Conservation (phyloP, 2,888 invertebrate species). For the Minunthozetes semirufus region DNA sequence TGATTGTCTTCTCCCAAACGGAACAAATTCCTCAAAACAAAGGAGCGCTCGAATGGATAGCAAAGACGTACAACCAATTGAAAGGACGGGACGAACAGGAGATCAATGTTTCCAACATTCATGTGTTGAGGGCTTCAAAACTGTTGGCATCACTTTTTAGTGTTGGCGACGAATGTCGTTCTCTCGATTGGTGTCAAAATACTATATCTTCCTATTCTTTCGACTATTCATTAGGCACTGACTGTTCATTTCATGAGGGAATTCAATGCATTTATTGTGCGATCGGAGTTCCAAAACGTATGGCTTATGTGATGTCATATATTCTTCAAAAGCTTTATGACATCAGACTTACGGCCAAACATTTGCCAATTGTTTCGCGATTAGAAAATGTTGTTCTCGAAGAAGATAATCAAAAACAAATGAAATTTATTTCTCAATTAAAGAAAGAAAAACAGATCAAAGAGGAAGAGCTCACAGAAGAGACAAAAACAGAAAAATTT, state of each 20-base stretch:
- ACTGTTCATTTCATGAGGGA: not conserved
- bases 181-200: not conserved
- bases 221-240: not conserved
- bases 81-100: not conserved
- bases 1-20: not conserved
- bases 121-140: not conserved
- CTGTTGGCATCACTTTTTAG: not conserved
- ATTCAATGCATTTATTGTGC: not conserved
- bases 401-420: too few species aligned
- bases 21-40: conserved; percentile 3
- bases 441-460: too few species aligned
- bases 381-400: too few species aligned
- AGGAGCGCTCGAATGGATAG: not conserved
- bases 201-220: not conserved
- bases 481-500: too few species aligned
- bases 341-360: too few species aligned
- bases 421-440: too few species aligned
- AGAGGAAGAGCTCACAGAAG: too few species aligned
- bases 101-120: not conserved
- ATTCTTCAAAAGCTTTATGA: not conserved
- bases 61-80: not conserved
- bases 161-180: too few species aligned
- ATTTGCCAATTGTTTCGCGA: too few species aligned
- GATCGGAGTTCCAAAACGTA: not conserved
- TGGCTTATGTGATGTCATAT: not conserved